Conservation (phyloP, 2,797 vertebrate species). For the Acrossocheilus wenchowensis region DNA sequence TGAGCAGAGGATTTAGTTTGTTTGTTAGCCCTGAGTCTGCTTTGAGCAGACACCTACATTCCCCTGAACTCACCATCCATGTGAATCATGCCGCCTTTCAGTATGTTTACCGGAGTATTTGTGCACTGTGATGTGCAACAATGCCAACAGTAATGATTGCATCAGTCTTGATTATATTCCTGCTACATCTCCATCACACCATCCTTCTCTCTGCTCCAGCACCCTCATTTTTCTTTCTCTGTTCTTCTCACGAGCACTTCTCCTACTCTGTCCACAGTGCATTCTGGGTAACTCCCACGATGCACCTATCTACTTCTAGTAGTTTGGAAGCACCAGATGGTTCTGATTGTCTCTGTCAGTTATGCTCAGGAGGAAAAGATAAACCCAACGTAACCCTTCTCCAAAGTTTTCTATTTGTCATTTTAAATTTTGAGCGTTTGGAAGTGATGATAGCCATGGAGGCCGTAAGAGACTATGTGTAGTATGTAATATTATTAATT, state of each 20-base stretch:
- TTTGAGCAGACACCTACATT: slow-evolving; percentile 50
- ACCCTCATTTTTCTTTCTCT: neutral
- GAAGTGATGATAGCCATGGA: neutral
- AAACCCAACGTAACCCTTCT: slow-evolving; percentile 5
- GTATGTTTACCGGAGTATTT: slow-evolving; percentile 21
- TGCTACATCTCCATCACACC: neutral
- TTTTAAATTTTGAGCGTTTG: neutral
- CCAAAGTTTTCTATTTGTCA: neutral
- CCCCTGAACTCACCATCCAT: slow-evolving; percentile 4
- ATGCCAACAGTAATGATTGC: slow-evolving; percentile 31
- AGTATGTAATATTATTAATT: neutral
- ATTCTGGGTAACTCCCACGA: slow-evolving; percentile 27
- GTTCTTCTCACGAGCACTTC: neutral
- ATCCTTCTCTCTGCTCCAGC: neutral
- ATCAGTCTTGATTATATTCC: slow-evolving; percentile 28
- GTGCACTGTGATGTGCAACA: slow-evolving; percentile 18
- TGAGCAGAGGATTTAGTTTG: slow-evolving; percentile 45
- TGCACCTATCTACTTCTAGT: slow-evolving; percentile 1
- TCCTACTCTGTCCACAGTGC: neutral
- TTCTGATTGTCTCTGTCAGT: slow-evolving; percentile 24
- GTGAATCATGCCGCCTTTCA: slow-evolving; percentile 34
- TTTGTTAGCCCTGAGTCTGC: slow-evolving; percentile 51
- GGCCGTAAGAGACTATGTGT: neutral
- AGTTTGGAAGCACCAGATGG: slow-evolving; percentile 11
- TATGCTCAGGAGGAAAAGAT: neutral